phyloP scores from a whole-genome alignment of 1,140 invertebrate genomes.

The Caligus rogercresseyi region DNA sequence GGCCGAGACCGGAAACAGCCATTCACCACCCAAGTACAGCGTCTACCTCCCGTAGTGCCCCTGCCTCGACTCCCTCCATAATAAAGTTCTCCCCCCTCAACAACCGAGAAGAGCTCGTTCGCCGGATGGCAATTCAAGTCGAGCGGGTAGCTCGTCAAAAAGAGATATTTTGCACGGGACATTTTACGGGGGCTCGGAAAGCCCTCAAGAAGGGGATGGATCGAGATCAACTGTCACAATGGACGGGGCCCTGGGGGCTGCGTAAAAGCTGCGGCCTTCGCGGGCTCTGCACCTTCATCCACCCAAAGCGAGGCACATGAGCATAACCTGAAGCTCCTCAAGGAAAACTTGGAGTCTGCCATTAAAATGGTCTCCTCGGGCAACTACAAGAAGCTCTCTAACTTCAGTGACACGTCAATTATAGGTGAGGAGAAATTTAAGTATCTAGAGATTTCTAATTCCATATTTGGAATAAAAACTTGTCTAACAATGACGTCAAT shows the following conservation, averaged over 20 bases:
- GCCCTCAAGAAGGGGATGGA: not conserved
- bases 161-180: not conserved
- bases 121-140: not conserved
- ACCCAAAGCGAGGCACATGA: not conserved
- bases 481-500: too few species aligned
- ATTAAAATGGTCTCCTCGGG: not conserved
- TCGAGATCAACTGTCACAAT: not conserved
- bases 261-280: not conserved
- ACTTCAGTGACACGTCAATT: not conserved
- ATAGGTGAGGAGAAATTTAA: too few species aligned
- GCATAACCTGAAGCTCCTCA: not conserved
- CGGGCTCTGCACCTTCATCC: not conserved
- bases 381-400: not conserved
- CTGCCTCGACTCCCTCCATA: not conserved
- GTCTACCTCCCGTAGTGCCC: not conserved
- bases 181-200: not conserved
- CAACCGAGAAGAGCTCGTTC: not conserved
- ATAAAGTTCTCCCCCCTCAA: not conserved
- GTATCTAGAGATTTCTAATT: too few species aligned
- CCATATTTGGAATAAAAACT: too few species aligned
- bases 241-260: not conserved
- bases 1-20: too few species aligned
- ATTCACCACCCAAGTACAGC: too few species aligned
- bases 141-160: not conserved
- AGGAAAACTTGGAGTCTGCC: not conserved